A percentile compares a stretch with the other conserved stretches of the same genome.
These are phyloP conservation scores for Atrina japonica DNA, from an alignment of 2,888 invertebrate genomes.

Conservation along the genomic window DNA sequence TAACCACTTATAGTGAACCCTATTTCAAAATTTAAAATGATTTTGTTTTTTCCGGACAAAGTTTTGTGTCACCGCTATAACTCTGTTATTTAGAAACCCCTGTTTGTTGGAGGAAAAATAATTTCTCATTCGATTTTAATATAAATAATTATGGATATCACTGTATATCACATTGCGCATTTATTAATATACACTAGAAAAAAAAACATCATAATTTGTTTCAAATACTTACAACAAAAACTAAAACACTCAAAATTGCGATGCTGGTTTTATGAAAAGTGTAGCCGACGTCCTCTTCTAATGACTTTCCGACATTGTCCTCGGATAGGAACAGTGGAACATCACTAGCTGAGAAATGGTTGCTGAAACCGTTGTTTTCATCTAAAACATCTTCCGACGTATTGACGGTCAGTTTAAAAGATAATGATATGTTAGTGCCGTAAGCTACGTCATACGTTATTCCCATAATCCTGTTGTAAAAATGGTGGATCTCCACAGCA, in stretches of 20 bases:
- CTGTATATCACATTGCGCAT: too few relatives aligned
- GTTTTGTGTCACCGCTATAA: too few relatives aligned
- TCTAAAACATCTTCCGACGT: neutral
- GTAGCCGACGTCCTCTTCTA: constrained; percentile 23
- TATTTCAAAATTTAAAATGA: too few relatives aligned
- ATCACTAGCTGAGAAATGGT: neutral
- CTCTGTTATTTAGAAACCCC: too few relatives aligned
- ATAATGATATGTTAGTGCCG: neutral
- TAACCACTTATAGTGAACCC: too few relatives aligned
- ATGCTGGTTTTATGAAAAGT: constrained; percentile 53
- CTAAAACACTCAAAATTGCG: constrained; percentile 46
- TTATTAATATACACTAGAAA: neutral
- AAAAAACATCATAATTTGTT: neutral
- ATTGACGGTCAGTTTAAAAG: too few relatives aligned
- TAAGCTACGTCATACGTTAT: neutral
- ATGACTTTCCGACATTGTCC: neutral
- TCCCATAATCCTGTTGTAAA: constrained; percentile 2
- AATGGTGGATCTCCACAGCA: neutral
- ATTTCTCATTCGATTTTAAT: too few relatives aligned
- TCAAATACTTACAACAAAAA: constrained; percentile 45
- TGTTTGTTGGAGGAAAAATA: too few relatives aligned
- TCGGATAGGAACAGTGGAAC: neutral
- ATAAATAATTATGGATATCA: too few relatives aligned
- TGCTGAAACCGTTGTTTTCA: neutral
- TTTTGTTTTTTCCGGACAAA: too few relatives aligned